A percentile compares a stretch with the other conserved stretches of the same genome.
Conservation (phyloP, 2,797 vertebrate genomes). For the Sebastes trivittatus region DNA sequence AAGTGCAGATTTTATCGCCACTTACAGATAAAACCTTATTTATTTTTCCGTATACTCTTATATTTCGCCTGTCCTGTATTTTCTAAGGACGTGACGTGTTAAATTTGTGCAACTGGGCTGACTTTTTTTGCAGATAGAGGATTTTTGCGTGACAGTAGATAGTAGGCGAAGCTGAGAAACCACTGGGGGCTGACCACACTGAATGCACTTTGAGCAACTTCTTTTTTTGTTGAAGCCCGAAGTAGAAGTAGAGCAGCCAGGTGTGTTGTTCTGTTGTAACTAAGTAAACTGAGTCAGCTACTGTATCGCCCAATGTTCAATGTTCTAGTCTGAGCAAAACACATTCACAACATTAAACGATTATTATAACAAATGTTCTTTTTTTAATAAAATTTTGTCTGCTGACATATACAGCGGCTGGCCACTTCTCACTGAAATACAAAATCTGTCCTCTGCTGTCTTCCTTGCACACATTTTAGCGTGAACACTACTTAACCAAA, state of each 20-base stretch:
- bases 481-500: not conserved
- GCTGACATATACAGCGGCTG: not conserved
- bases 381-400: not conserved
- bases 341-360: not conserved
- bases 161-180: not conserved
- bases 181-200: not conserved
- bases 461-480: not conserved
- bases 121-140: not conserved
- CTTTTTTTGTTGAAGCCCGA: not conserved
- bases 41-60: not conserved
- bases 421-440: not conserved
- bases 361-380: not conserved
- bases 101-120: not conserved
- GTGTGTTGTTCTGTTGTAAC: not conserved
- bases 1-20: constrained; percentile 40
- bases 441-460: not conserved
- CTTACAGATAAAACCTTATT: constrained; percentile 28
- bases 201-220: not conserved
- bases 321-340: not conserved
- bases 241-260: not conserved
- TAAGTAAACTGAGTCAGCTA: not conserved
- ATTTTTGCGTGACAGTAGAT: not conserved
- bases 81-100: constrained; percentile 2
- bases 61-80: not conserved
- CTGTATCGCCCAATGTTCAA: not conserved